A percentile compares a stretch with the other conserved stretches of the same genome.
Evolutionary conservation across 2,113 vertebrate species (phyloP).

Genomic region (Rhynchopsitta pachyrhyncha): DNA sequence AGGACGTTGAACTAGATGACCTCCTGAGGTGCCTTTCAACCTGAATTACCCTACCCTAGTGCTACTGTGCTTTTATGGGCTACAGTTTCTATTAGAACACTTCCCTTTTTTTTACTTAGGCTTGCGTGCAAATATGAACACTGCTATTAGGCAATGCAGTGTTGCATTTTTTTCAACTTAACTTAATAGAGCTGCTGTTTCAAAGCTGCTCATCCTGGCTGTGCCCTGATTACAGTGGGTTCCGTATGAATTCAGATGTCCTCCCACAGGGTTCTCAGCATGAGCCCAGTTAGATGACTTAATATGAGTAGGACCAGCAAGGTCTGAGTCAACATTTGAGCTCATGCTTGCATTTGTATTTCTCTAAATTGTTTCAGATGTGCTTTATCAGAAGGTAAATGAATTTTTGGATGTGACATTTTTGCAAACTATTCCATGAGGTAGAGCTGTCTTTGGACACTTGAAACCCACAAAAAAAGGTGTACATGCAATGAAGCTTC

Average conservation of each 20-base stretch:
- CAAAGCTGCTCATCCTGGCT: not conserved
- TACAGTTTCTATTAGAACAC: not conserved
- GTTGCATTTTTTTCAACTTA: not conserved
- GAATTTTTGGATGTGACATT: not conserved
- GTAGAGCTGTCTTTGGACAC: not conserved
- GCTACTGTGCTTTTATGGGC: not conserved
- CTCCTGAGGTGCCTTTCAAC: not conserved
- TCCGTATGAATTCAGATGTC: not conserved
- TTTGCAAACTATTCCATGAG: not conserved
- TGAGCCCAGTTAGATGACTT: constrained; percentile 32
- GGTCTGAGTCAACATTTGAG: constrained; percentile 28
- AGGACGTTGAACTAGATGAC: not conserved
- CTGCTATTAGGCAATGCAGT: not conserved
- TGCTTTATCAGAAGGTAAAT: not conserved
- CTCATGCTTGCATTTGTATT: not conserved
- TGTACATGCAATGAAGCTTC: not conserved
- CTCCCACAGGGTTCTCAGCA: not conserved
- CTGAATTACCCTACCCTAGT: not conserved
- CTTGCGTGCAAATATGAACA: not conserved
- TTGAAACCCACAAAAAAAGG: not conserved
- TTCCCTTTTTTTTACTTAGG: not conserved
- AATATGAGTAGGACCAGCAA: not conserved
- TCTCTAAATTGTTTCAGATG: not conserved
- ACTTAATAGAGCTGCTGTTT: not conserved
- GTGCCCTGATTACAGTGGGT: not conserved